Evolutionary conservation across 2,113 vertebrate genomes (phyloP), one percentile per base, ranked within the genome.

Genomic region (Anoura caudifer): DNA sequence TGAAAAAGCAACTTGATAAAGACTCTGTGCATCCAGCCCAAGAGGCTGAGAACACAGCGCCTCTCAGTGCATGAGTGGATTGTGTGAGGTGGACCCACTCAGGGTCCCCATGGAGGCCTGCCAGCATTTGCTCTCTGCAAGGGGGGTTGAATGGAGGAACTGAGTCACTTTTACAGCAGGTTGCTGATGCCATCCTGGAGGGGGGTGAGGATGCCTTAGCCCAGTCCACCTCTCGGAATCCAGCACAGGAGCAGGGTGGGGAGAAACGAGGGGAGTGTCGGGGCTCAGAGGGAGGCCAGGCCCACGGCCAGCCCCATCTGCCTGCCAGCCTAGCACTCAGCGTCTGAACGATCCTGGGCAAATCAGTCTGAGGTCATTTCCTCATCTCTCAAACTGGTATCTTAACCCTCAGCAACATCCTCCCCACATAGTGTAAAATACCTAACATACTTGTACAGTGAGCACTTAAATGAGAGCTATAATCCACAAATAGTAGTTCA

Each of bases 191-290:
- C 50, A 13, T 56, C 47, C 19, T 38, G 31, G 50, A 26, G 50
- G 16, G 16, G 54, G 15, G 24, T 26, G 50, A 33, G 38, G 41
- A 50, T 0, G 12, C 56, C 15, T 43, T n/a, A 31, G 24, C 54
- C 33, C 28, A 38, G 28, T 17, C 56, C 33, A 17, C 12, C 70
- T 9, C 45, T 13, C 33, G 3, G 79, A 31, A 47, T 7, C 47
- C 63, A 14, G n/a, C n/a, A 77, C 45, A 86, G 31, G 12, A 59
- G 19, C 0, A 0, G 22, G 0, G 3, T 11, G 47, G 50, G 50
- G 22, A 26, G 52, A 77, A 41, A 20, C 4, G n/a, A 43, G 24
- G 38, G 0, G 63, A 22, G 15, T 0, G 52, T 41, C 5, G 31
- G 52, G 69, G 24, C 69, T 45, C 31, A 11, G 15, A 45, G 61